Evolutionary conservation across 2,113 vertebrate genomes (phyloP), one percentile per base, ranked within the genome.

Genomic region (Callorhinus ursinus): DNA sequence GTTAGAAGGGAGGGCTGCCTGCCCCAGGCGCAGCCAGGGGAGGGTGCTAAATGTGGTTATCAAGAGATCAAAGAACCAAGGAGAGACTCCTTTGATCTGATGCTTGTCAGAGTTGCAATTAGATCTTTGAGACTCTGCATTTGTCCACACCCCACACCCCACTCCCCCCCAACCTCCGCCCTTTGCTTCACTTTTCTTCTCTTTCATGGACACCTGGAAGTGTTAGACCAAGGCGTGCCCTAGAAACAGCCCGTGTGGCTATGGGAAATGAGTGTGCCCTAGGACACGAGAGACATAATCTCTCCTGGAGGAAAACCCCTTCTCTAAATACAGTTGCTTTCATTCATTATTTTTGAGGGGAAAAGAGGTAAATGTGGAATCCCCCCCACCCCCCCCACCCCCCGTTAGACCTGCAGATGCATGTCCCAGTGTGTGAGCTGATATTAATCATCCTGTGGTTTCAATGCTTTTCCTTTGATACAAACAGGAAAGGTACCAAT

Each of bases 1-100:
- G 95, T 93, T 51, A 15, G 92, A 63, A 95, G 65, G 76, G 89
- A 96, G 87, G 89, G 88, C 59, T 65, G 89, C 39, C n/a, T 10
- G 92, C 98, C 96, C 71, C 81, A 82, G 96, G 97, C 95, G 88
- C 84, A 88, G 97, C 96, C 90, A 67, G 80, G 71, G 95, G 95
- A 96, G 92, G 65, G 92, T 96, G 97, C 95, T 98, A 96, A 98
- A 93, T 79, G 96, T 86, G 71, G 92, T 97, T 98, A 97, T 97
- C 97, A 93, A 53, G 97, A 98, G 98, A 98, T 98, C 97, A 98
- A 98, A 98, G 97, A 83, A 86, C 80, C 90, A 7, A 90, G 87
- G 92, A 90, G 88, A 97, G 88, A 89, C 79, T 89, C 93, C 96
- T 98, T 98, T 98, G 97, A 98, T 98, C 97, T 93, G 96, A 82